A percentile compares a stretch with the other conserved stretches of the same genome.
phyloP scores from a whole-genome alignment of 1,140 invertebrate genomes.

The Amyelois transitella region DNA sequence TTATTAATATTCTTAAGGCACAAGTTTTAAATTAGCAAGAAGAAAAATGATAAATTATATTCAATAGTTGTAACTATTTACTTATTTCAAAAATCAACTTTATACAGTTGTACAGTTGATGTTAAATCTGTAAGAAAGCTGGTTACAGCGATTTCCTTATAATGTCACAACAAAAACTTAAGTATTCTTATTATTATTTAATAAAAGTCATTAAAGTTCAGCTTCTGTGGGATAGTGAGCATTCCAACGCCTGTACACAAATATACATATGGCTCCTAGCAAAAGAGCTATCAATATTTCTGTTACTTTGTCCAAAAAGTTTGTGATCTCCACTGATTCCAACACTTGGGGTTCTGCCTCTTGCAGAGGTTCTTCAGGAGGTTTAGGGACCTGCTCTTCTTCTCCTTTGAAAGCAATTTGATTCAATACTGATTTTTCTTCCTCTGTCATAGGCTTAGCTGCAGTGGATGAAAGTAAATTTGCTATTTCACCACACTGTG shows the following conservation, averaged over 20 bases:
- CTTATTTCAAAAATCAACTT: background rate
- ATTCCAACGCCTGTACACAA: slow-evolving; percentile 64
- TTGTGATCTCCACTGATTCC: slow-evolving; percentile 50
- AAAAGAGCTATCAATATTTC: slow-evolving; percentile 59
- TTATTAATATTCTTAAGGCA: slow-evolving; percentile 2
- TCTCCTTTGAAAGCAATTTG: slow-evolving; percentile 69
- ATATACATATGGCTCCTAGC: slow-evolving; percentile 56
- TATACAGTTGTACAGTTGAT: background rate
- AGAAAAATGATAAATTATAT: background rate
- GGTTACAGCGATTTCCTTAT: background rate
- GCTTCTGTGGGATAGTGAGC: slow-evolving; percentile 30
- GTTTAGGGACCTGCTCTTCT: slow-evolving; percentile 53
- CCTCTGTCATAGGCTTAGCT: slow-evolving; percentile 66
- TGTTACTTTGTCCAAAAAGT: slow-evolving; percentile 59
- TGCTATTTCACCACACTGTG: slow-evolving; percentile 76
- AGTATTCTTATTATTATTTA: background rate
- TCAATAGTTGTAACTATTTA: background rate
- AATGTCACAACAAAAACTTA: background rate
- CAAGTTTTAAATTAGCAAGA: background rate
- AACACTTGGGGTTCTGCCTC: slow-evolving; percentile 46
- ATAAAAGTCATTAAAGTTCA: slow-evolving; percentile 17
- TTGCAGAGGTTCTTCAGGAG: slow-evolving; percentile 36
- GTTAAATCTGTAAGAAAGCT: background rate
- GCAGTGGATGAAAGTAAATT: slow-evolving; percentile 67
- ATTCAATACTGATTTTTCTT: slow-evolving; percentile 66